phyloP scores from a whole-genome alignment of 2,797 vertebrate genomes.

The Sebastes iracundus region DNA sequence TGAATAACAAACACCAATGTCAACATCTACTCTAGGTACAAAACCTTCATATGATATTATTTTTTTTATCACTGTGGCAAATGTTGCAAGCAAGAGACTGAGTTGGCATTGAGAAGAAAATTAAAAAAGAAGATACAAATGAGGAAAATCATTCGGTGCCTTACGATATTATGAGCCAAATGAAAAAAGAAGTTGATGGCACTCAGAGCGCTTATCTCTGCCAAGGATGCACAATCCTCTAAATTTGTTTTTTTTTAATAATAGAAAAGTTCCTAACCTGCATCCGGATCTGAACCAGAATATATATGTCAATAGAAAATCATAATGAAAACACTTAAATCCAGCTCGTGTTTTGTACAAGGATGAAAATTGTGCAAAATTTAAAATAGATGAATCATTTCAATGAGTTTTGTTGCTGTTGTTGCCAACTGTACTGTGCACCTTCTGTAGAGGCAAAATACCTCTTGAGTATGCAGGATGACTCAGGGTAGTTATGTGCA shows the following conservation, averaged over 20 bases:
- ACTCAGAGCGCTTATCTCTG: not conserved
- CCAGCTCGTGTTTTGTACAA: not conserved
- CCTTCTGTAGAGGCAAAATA: not conserved
- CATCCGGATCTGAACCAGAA: not conserved
- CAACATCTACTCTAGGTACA: not conserved
- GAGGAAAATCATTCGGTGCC: not conserved
- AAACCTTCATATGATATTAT: not conserved
- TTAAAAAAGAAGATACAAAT: not conserved
- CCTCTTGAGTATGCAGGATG: not conserved
- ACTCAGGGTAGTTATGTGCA: not conserved
- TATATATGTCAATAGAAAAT: not conserved
- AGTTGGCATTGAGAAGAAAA: constrained; percentile 7
- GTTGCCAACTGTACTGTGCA: not conserved
- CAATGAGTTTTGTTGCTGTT: not conserved
- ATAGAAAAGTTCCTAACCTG: not conserved
- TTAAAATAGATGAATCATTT: not conserved
- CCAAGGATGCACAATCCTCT: constrained; percentile 6
- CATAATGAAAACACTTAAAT: not conserved
- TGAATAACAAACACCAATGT: not conserved
- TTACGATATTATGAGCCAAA: constrained; percentile 13
- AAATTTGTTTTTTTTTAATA: constrained; percentile 6
- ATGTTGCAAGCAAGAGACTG: not conserved
- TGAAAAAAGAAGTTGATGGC: constrained; percentile 10
- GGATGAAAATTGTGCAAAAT: not conserved
- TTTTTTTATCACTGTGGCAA: not conserved